Evolutionary conservation across 2,888 invertebrate genomes (phyloP), one percentile per base, ranked within the genome.

Genomic region (Himalopsyche kuldschensis): DNA sequence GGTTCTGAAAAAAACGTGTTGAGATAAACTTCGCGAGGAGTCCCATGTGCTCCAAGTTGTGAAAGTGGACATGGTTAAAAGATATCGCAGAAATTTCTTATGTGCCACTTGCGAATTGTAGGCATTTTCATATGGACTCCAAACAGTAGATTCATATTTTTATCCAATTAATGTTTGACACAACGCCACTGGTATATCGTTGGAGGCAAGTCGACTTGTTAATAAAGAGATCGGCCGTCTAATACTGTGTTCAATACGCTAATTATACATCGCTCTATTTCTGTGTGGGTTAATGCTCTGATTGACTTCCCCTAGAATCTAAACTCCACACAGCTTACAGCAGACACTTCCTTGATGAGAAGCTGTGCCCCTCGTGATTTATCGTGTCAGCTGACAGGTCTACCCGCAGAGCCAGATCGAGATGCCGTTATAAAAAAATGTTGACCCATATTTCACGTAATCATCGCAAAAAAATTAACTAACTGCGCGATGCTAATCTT

Each of bases 311-410:
- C 31, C 79, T 31, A 79, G 32, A 63, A 79, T 48, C 24, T 31
- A 20, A 79, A 79, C 35, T 55, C 46, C 17, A 30, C 55, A 20
- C n/a, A 32, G 79, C 31, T 47, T 55, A 79, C 63, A 63, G 35
- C 11, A 63, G 75, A 48, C 63, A 46, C 79, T 81, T 83, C 75
- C 83, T 77, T 48, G 80, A 48, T 84, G 78, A 48, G 47, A 31
- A 35, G 48, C 76, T 17, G 75, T 27, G 32, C 48, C 31, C 11
- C 20, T 31, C 55, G 48, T 84, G 84, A 84, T 84, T 81, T 75
- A 84, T 55, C 32, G 69, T 32, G 77, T 55, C 82, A 84, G 84
- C 84, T 81, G 84, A 81, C 78, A 63, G 55, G 75, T 48, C 35
- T 75, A n/a, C 75, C 17, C 20, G 15, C 30, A 75, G 55, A 55